Base-by-base conservation (phyloP, 2,888 invertebrate genomes). In the Tiphia femorata region DNA sequence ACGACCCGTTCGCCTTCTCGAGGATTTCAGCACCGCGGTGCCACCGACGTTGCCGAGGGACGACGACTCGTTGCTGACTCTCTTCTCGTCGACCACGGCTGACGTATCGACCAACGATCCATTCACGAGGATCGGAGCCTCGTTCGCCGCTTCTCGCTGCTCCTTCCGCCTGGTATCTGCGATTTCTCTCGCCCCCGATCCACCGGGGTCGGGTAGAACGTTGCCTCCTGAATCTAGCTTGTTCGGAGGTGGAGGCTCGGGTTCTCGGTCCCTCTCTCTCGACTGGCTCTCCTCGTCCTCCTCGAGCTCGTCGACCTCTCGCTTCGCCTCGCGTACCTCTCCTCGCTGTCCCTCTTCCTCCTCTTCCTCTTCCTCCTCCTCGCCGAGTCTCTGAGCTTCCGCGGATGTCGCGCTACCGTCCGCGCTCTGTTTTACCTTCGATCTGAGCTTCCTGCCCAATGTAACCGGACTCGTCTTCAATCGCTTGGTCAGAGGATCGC, bases 221-320 rank as follows among this genome's bases (percentile, higher is more conserved):
- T 58, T 38, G 51, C 72, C 75, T 41, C 76, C 75, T 10, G 74
- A 58, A 37, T 79, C 76, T 44, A 70, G 65, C 58, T 73, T 73
- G 50, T 73, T 71, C 37, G 70, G 63, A 58, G 80, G 79, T 57
- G 79, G 79, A 23, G 81, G 81, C 44, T 82, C 82, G 19, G 81
- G 82, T 61, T 82, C 82, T 37, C 81, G 72, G 58, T 83, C 82
- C 2, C 82, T 69, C 48, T 82, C 81, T 27, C 81, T 76, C 27
- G 82, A 80, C 40, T 79, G 72, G 54, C 75, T 68, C 53, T 73
- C 72, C 59, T 78, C 69, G 72, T 77, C 66, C 37, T 72, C 64
- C 29, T 72, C 66, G 23, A 59, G 58, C 40, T 68, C 67, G 16
- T 63, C 59, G 20, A 47, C 49, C 14, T 57, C 57, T 10, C 35